Evolutionary conservation across 2,113 vertebrate species (phyloP), one percentile per base, ranked within the genome.

Genomic region (Telmatochromis sp.): DNA sequence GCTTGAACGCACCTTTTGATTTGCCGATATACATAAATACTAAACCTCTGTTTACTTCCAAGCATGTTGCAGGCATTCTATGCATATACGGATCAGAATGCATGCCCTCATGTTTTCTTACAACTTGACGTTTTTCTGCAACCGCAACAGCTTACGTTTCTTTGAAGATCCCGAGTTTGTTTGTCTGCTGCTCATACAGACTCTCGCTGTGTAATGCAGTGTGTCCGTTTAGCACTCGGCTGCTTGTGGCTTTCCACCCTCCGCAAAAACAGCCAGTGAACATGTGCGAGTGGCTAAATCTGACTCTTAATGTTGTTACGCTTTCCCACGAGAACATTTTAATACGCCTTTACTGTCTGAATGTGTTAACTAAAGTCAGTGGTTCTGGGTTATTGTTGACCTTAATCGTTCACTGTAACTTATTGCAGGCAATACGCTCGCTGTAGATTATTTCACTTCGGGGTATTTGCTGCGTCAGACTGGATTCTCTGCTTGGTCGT

Each of bases 401-500:
- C 63, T 80, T 33, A 54, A 86, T 86, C 71, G 51, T 58, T 86
- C 19, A 23, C 73, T 51, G 4, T 50, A 51, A 51, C 26, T 79
- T 81, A 79, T 82, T 78, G 65, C 87, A 80, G 33, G 28, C 31
- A 7, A 2, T 79, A n/a, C 33, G 19, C 85, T 50, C 15, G 21
- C 82, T 90, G 68, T 89, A 23, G 85, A 31, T 80, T 84, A 33
- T 84, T 89, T 89, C n/a, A 82, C 84, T 89, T 91, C 28, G 55
- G 86, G 90, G 60, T 82, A 37, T 86, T 87, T 86, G 42, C 37
- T 42, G 55, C 78, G 3, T 75, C 86, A 84, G 65, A 91, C 68
- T 86, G 31, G 80, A 90, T 58, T 42, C 42, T 75, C 23, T 23
- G 35, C 40, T 63, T 86, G 19, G 53, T 73, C 80, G 7, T 80